A percentile compares a stretch with the other conserved stretches of the same genome.
Evolutionary conservation across 2,797 vertebrate species (phyloP).

Genomic region (Macropodus opercularis): DNA sequence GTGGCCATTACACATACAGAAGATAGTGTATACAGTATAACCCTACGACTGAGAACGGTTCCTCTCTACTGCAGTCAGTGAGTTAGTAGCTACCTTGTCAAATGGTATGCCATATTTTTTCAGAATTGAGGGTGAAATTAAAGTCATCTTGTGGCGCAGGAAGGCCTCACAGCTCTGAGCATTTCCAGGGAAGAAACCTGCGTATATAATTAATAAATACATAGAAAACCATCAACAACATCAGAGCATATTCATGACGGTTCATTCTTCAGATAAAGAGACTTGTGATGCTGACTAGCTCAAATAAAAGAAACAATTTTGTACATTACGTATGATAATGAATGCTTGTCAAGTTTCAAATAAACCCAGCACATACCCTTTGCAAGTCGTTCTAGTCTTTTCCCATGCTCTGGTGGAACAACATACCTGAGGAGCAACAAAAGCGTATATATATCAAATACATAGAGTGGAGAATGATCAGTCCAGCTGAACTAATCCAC

Average conservation of each 20-base stretch:
- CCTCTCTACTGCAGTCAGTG: neutral
- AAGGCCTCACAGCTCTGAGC: constrained; percentile 97
- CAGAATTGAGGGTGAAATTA: constrained; percentile 96
- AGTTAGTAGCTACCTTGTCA: constrained; percentile 86
- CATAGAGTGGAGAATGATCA: too few relatives aligned
- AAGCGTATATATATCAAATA: neutral
- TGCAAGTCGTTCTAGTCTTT: constrained; percentile 92
- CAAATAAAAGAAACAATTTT: neutral
- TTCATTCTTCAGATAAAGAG: neutral
- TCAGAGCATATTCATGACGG: neutral
- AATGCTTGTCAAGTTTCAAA: neutral
- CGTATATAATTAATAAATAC: too few relatives aligned
- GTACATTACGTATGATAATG: neutral
- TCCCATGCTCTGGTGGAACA: constrained; percentile 95
- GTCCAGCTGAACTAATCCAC: too few relatives aligned
- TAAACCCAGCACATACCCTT: constrained; percentile 84
- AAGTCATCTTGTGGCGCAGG: constrained; percentile 98
- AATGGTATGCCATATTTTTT: constrained; percentile 97
- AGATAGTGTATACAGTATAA: neutral
- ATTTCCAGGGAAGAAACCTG: constrained; percentile 98
- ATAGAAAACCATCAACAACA: neutral
- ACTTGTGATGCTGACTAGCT: neutral
- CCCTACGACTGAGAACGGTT: too few relatives aligned
- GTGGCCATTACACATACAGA: neutral
- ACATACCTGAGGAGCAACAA: constrained; percentile 86